phyloP scores from a whole-genome alignment of 53 echinoderm and acorn worm species.

The Holothuria leucospilota region DNA sequence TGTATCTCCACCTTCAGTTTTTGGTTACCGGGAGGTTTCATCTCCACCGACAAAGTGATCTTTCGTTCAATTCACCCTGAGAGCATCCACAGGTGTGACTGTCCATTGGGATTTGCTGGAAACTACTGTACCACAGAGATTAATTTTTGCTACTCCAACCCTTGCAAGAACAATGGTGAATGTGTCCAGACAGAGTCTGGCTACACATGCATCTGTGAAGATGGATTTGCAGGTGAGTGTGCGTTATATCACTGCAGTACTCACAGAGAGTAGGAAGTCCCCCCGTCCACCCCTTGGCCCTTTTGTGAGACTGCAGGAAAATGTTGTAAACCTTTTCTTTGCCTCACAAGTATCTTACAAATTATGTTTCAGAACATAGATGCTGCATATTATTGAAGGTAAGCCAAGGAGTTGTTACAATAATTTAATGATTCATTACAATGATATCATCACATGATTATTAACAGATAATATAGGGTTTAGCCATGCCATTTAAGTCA shows the following conservation, averaged over 20 bases:
- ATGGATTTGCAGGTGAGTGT: slow-evolving; percentile 84
- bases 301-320: background rate
- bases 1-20: slow-evolving; percentile 89
- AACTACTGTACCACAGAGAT: slow-evolving; percentile 97
- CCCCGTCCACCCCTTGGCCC: too few species aligned
- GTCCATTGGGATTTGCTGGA: slow-evolving; percentile 94
- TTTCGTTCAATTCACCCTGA: slow-evolving; percentile 98
- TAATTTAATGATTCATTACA: too few species aligned
- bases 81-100: slow-evolving; percentile 92
- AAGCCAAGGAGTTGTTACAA: too few species aligned
- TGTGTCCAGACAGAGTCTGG: slow-evolving; percentile 90
- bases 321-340: background rate
- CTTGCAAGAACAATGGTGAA: slow-evolving; percentile 81
- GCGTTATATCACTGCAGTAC: background rate
- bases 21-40: slow-evolving; percentile 86
- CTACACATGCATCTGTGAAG: slow-evolving; percentile 85
- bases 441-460: too few species aligned
- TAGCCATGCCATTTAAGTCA: too few species aligned
- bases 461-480: too few species aligned
- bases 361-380: background rate
- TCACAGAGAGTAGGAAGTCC: background rate
- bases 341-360: background rate
- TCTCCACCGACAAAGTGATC: slow-evolving; percentile 87
- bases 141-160: slow-evolving; percentile 99
- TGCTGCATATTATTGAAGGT: too few species aligned